A percentile compares a stretch with the other conserved stretches of the same genome.
Conservation (phyloP, 2,888 invertebrate genomes). For the Adineta ricciae region DNA sequence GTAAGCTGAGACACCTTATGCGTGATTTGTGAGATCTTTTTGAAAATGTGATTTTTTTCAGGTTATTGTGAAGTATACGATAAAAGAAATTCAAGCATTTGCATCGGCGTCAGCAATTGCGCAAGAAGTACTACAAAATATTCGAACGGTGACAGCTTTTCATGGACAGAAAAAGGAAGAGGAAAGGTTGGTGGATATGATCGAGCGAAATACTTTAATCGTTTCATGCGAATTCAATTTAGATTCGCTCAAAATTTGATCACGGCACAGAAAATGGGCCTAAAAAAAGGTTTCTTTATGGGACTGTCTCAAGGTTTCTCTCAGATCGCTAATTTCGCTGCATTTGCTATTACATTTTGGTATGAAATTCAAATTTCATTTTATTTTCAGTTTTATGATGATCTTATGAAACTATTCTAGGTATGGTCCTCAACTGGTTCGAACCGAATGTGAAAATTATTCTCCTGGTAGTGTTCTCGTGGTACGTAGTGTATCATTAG, state of each 20-base stretch:
- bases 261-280: not conserved
- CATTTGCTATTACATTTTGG: not conserved
- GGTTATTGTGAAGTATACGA: conserved; percentile 38
- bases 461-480: not conserved
- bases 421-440: not conserved
- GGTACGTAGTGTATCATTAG: not conserved
- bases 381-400: not conserved
- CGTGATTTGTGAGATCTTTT: not conserved
- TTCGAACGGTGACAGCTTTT: conserved; percentile 45
- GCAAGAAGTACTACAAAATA: conserved; percentile 48
- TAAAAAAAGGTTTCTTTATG: not conserved
- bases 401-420: not conserved
- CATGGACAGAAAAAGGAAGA: conserved; percentile 9
- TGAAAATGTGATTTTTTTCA: not conserved
- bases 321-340: not conserved
- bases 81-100: conserved; percentile 54
- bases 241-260: conserved; percentile 7
- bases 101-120: conserved; percentile 55
- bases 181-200: not conserved
- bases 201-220: not conserved
- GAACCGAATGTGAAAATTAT: not conserved
- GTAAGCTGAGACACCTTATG: not conserved
- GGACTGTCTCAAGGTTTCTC: not conserved
- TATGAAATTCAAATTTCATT: not conserved
- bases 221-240: not conserved